These are phyloP conservation scores for Stratiomys singularior DNA, from an alignment of 2,888 invertebrate genomes.

Conservation along the genomic window DNA sequence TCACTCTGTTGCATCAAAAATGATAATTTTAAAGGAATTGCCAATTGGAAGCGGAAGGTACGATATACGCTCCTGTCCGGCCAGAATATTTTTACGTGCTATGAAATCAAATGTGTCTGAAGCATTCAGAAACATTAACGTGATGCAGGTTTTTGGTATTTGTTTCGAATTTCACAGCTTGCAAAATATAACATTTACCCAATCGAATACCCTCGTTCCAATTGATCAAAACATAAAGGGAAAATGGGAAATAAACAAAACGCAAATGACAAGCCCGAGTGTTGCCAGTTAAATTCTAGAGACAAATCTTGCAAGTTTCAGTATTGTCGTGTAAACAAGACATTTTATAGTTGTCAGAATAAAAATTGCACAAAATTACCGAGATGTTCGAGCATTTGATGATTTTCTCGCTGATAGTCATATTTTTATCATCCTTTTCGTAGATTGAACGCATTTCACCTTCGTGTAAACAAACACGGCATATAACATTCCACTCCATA, in stretches of 20 bases:
- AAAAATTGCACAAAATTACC: slow-evolving; percentile 45
- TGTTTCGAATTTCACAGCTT: too few species aligned
- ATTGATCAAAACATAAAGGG: not conserved
- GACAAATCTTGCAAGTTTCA: not conserved
- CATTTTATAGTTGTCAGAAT: not conserved
- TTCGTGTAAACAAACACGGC: slow-evolving; percentile 61
- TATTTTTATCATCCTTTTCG: slow-evolving; percentile 57
- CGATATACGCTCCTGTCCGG: too few species aligned
- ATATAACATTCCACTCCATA: slow-evolving; percentile 61
- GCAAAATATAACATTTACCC: too few species aligned
- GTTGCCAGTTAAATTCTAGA: not conserved
- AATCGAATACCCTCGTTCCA: too few species aligned
- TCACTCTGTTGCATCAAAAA: too few species aligned
- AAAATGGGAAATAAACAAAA: not conserved
- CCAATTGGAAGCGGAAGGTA: too few species aligned
- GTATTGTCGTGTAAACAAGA: not conserved
- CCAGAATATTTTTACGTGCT: too few species aligned
- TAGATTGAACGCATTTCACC: slow-evolving; percentile 59
- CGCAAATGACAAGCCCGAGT: not conserved
- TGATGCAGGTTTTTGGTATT: too few species aligned
- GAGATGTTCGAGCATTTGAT: slow-evolving; percentile 58
- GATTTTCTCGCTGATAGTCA: slow-evolving; percentile 61
- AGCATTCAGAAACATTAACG: too few species aligned
- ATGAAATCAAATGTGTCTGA: too few species aligned
- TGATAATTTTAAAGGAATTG: too few species aligned